Conservation (phyloP, 2,888 invertebrate genomes). For the Pheosia tremula region DNA sequence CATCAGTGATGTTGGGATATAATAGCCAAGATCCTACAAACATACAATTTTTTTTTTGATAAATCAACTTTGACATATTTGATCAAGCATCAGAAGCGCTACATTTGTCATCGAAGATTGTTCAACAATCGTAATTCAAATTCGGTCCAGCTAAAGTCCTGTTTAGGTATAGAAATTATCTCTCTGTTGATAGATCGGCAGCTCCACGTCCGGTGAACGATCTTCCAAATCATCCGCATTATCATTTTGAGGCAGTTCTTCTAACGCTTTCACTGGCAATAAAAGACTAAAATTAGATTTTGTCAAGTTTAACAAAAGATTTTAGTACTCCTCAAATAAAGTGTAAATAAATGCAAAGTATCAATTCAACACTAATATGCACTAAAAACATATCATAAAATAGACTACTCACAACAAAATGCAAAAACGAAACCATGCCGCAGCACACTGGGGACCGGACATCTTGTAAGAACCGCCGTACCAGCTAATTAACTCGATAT, state of each 20-base stretch:
- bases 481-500: slow-evolving; percentile 51
- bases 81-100: neutral
- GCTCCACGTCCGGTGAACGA: slow-evolving; percentile 89
- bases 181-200: slow-evolving; percentile 94
- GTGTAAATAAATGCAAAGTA: slow-evolving; percentile 47
- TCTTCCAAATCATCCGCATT: slow-evolving; percentile 88
- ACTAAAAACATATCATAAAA: slow-evolving; percentile 30
- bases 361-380: slow-evolving; percentile 48
- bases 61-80: neutral
- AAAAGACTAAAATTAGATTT: slow-evolving; percentile 14
- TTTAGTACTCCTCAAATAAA: slow-evolving; percentile 19
- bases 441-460: slow-evolving; percentile 61
- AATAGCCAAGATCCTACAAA: slow-evolving; percentile 15
- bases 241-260: slow-evolving; percentile 86
- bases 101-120: neutral
- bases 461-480: slow-evolving; percentile 68
- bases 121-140: neutral
- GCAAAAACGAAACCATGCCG: slow-evolving; percentile 81
- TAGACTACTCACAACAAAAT: slow-evolving; percentile 81
- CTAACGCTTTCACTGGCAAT: slow-evolving; percentile 89
- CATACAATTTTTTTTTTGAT: slow-evolving; percentile 1
- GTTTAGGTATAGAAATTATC: slow-evolving; percentile 90
- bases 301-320: slow-evolving; percentile 6
- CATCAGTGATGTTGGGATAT: slow-evolving; percentile 4
- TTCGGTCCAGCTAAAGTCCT: neutral